These are phyloP conservation scores for Malurus elegans DNA, from an alignment of 2,113 vertebrate species.

Conservation along the genomic window DNA sequence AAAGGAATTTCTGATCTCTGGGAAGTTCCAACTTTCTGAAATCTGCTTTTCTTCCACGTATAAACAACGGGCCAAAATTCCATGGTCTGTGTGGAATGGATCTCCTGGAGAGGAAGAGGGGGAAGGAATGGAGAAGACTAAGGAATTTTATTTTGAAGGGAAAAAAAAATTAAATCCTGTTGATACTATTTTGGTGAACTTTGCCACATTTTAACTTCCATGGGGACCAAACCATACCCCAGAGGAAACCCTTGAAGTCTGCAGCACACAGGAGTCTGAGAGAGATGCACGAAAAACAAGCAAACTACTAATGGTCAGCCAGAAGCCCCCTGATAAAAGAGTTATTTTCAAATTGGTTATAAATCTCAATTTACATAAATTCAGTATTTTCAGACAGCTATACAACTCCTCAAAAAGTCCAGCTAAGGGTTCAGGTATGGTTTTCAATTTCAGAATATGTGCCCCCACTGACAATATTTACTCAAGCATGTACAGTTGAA, in stretches of 20 bases:
- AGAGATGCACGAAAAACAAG: background rate
- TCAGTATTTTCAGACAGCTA: background rate
- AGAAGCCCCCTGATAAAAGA: background rate
- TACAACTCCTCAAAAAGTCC: background rate
- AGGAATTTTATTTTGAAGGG: background rate
- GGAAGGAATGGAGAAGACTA: background rate
- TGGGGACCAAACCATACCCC: background rate
- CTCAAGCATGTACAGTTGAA: background rate
- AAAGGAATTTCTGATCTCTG: background rate
- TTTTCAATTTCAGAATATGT: background rate
- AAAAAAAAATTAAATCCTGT: background rate
- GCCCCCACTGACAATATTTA: background rate
- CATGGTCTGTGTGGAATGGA: background rate
- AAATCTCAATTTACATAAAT: background rate
- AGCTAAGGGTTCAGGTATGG: background rate
- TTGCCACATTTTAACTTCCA: background rate
- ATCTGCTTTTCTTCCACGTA: background rate
- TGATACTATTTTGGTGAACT: background rate
- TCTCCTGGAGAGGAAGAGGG: background rate
- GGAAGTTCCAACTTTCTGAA: slow-evolving; percentile 30
- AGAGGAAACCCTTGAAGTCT: background rate
- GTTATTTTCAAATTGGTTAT: background rate
- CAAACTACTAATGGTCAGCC: background rate
- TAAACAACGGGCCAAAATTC: slow-evolving; percentile 19
- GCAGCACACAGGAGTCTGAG: background rate